phyloP scores from a whole-genome alignment of 64 coral and sea anemone genomes.

The Porites australiensis region DNA sequence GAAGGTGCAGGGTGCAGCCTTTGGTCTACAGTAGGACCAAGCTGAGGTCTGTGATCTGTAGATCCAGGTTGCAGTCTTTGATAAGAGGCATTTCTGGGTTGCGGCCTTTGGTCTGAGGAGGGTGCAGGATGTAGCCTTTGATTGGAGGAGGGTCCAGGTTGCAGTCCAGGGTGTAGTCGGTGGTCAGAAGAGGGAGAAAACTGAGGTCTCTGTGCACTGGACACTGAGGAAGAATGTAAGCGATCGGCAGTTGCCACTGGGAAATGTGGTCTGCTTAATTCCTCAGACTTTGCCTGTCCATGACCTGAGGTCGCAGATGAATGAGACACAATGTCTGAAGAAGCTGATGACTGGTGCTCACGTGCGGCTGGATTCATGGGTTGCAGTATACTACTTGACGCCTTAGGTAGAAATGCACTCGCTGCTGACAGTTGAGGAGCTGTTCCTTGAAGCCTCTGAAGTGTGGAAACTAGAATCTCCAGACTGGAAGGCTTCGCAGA shows the following conservation, averaged over 20 bases:
- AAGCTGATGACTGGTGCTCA: not conserved
- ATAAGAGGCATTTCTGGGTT: not conserved
- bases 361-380: not conserved
- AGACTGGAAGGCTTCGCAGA: slow-evolving; percentile 7
- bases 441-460: slow-evolving; percentile 33
- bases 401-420: not conserved
- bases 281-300: not conserved
- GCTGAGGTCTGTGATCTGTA: not conserved
- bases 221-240: not conserved
- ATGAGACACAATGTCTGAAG: not conserved
- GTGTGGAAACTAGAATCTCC: slow-evolving; percentile 28
- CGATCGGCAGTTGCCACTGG: not conserved
- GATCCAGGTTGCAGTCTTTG: not conserved
- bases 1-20: not conserved
- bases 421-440: not conserved
- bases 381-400: slow-evolving; percentile 6
- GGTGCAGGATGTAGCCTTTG: not conserved
- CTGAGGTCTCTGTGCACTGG: not conserved
- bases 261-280: too few relatives aligned
- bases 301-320: not conserved
- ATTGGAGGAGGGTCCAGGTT: not conserved
- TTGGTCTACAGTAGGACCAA: not conserved
- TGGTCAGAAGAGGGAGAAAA: not conserved
- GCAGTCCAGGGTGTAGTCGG: not conserved
- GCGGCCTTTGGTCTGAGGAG: not conserved